A percentile compares a stretch with the other conserved stretches of the same genome.
These are phyloP conservation scores for Himalopsyche anomala DNA, from an alignment of 2,888 invertebrate species.

Conservation along the genomic window DNA sequence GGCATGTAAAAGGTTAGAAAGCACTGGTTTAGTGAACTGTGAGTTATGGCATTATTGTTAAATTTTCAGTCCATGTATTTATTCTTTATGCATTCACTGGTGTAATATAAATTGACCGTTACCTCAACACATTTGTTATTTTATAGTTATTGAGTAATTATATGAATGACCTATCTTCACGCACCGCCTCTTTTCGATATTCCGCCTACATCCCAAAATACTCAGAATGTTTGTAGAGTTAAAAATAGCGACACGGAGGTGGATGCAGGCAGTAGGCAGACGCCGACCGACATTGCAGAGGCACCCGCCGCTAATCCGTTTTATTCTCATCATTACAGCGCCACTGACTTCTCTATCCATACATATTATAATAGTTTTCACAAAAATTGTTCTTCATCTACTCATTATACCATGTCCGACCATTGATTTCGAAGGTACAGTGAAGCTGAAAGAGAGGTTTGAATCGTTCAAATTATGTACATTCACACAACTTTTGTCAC, in stretches of 20 bases:
- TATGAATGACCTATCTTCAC: background rate
- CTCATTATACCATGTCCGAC: background rate
- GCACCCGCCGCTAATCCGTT: background rate
- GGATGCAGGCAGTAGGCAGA: constrained; percentile 34
- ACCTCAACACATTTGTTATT: too few relatives aligned
- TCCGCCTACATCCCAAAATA: constrained; percentile 59
- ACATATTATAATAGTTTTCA: background rate
- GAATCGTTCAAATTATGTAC: too few relatives aligned
- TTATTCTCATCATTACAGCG: background rate
- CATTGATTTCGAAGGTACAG: too few relatives aligned
- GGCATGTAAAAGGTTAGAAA: too few relatives aligned
- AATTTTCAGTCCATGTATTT: too few relatives aligned
- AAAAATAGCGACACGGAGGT: constrained; percentile 53
- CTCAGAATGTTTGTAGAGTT: constrained; percentile 56
- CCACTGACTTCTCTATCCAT: background rate
- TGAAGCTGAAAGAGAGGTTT: too few relatives aligned
- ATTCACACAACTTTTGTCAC: too few relatives aligned
- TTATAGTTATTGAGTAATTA: too few relatives aligned
- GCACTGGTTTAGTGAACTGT: too few relatives aligned
- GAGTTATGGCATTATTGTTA: too few relatives aligned
- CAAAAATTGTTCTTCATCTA: background rate
- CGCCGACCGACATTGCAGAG: background rate
- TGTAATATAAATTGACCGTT: too few relatives aligned
- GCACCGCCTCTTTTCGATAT: constrained; percentile 46
- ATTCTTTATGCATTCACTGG: too few relatives aligned